Evolutionary conservation across 2,113 vertebrate species (phyloP), one percentile per base, ranked within the genome.

Genomic region (Furnarius figulus): DNA sequence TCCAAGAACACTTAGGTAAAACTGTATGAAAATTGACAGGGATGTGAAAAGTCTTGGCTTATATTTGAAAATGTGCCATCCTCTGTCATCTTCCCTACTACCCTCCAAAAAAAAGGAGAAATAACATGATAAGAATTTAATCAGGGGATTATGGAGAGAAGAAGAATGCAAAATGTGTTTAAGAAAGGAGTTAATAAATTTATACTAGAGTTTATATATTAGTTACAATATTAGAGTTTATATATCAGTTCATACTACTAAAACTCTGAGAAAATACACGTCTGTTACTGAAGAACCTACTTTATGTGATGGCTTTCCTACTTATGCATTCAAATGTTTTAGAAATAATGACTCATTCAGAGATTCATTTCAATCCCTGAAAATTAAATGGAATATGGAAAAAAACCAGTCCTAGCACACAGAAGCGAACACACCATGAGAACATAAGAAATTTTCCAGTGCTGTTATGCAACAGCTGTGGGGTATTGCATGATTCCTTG

Each of bases 21-120:
- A 61, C 19, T 40, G 40, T 31, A 37, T 61, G 46, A 85, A 55
- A 49, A 76, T 56, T 56, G 31, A 35, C 9, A 31, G 39, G 30
- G 35, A 56, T 72, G 15, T 49, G 15, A 90, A 22, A 85, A 82
- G 61, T 68, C 49, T 61, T 85, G 21, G 17, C 11, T 86, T 77
- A 31, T 66, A 56, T 47, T 74, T 4, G 3, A 85, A 89, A 85
- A 66, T 9, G 10, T 0, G 2, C 25, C 0, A 1, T 42, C 58
- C 37, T 6, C 5, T 8, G 25, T 20, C 4, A 11, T 27, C 6
- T 18, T 4, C 2, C 10, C 9, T 1, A 9, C 9, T 8, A 9
- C 2, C 5, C 6, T 24, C 2, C 2, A 20, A 47, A 65, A 59
- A 11, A 44, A 61, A 15, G 16, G 24, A 72, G 3, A 52, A 81